Base-by-base conservation (phyloP, 2,113 vertebrate species). In the Fulmarus glacialis region DNA sequence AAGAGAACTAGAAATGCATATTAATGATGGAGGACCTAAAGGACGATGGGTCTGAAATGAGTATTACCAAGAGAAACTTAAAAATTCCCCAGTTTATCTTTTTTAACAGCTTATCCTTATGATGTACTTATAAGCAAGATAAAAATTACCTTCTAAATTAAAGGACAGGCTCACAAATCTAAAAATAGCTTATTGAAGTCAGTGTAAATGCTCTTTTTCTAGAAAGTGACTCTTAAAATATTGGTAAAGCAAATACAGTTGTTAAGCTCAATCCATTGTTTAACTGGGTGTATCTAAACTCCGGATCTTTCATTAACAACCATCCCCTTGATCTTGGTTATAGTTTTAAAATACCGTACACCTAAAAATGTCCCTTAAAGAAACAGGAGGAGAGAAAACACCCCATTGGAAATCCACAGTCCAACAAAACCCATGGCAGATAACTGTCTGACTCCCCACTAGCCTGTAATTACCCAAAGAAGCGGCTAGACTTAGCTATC, bases 1-100 rank as follows among this genome's bases (percentile, higher is more conserved):
- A 93, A 80, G 67, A 68, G 62, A 95, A 89, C 68, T 72, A 78
- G 75, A 95, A 97, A 93, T 89, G 91, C 82, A 92, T 97, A 84
- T 96, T 94, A 95, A 94, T 89, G 67, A 91, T 52, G 50, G 50
- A 79, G 16, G 63, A 66, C 73, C 82, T 82, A 71, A 59, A 84
- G 66, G 52, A 82, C 55, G 73, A 77, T 0, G 2, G 53, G 47
- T 90, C 12, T 48, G 56, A 74, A 82, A 78, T 18, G 34, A 84
- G 59, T 1, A 2, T n/a, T 90, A 72, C 53, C 36, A 48, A 68
- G 47, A 78, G 16, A 87, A 93, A 79, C 9, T 26, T 79, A 43
- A 23, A 72, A 67, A 81, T 30, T 40, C 7, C 48, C 55, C 55
- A 29, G 29, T 88, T 96, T 64, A 24, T 84, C 21, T 74, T 79